These are phyloP conservation scores for Semotilus atromaculatus DNA, from an alignment of 2,797 vertebrate genomes.

Conservation along the genomic window DNA sequence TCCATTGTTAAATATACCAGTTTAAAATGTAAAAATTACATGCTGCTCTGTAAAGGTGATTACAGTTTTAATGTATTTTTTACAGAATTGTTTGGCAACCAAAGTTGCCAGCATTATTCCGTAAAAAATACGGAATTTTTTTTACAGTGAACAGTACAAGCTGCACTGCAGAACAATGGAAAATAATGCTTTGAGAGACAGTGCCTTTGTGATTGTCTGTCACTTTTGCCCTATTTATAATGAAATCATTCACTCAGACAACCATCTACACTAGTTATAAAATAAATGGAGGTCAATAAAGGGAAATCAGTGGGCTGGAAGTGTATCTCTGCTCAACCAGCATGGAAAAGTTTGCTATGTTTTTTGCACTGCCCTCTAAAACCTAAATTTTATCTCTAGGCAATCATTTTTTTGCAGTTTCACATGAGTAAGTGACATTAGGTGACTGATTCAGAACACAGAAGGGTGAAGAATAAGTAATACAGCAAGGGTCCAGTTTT, in stretches of 20 bases:
- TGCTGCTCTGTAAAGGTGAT: too few relatives aligned
- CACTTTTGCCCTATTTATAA: neutral
- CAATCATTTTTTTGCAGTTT: too few relatives aligned
- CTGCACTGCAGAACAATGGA: neutral
- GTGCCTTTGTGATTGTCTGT: neutral
- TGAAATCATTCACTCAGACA: neutral
- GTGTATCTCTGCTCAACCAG: neutral
- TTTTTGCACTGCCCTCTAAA: too few relatives aligned
- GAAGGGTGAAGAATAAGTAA: neutral
- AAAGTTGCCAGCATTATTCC: too few relatives aligned
- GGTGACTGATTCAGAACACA: neutral
- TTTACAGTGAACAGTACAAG: too few relatives aligned
- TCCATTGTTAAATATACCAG: too few relatives aligned
- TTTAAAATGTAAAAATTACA: too few relatives aligned
- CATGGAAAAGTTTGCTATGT: too few relatives aligned
- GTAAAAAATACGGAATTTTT: too few relatives aligned
- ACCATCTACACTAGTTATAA: neutral
- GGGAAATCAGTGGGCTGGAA: neutral
- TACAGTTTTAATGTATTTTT: too few relatives aligned
- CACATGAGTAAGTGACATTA: neutral
- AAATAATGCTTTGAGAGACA: neutral
- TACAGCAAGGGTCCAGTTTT: neutral
- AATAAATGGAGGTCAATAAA: neutral
- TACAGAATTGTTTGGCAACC: too few relatives aligned
- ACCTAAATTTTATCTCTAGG: too few relatives aligned